phyloP scores from a whole-genome alignment of 2,113 vertebrate species.

The Symphodus melops region DNA sequence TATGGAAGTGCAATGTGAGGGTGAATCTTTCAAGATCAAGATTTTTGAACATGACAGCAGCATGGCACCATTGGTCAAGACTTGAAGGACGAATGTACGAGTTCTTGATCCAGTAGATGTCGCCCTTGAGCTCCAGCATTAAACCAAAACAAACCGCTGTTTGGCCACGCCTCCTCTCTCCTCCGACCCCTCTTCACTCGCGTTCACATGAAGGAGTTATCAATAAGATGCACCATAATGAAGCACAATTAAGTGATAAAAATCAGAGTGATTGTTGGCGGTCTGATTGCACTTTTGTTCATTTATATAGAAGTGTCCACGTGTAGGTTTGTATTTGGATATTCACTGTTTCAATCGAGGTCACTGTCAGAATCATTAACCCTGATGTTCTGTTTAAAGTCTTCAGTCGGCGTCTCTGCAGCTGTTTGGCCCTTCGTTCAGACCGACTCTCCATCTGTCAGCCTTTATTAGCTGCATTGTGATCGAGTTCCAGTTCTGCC shows the following conservation, averaged over 20 bases:
- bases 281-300: too few relatives aligned
- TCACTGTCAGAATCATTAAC: conserved; percentile 8
- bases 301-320: background rate
- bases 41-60: background rate
- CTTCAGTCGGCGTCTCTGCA: conserved; percentile 1
- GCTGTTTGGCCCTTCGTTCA: conserved; percentile 18
- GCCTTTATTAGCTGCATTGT: conserved; percentile 24
- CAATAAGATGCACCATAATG: too few relatives aligned
- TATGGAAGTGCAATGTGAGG: background rate
- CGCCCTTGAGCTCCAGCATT: too few relatives aligned
- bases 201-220: too few relatives aligned
- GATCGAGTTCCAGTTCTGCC: conserved; percentile 23
- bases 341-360: background rate
- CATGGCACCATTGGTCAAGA: background rate
- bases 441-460: conserved; percentile 26
- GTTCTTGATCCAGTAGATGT: too few relatives aligned
- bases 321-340: background rate
- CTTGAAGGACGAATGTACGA: too few relatives aligned
- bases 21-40: background rate
- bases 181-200: too few relatives aligned
- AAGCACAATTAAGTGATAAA: too few relatives aligned
- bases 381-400: conserved; percentile 21
- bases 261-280: too few relatives aligned
- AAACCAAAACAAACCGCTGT: too few relatives aligned
- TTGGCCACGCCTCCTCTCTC: too few relatives aligned